These are phyloP conservation scores for Ellobium chinense DNA, from an alignment of 2,888 invertebrate species.

Conservation along the genomic window DNA sequence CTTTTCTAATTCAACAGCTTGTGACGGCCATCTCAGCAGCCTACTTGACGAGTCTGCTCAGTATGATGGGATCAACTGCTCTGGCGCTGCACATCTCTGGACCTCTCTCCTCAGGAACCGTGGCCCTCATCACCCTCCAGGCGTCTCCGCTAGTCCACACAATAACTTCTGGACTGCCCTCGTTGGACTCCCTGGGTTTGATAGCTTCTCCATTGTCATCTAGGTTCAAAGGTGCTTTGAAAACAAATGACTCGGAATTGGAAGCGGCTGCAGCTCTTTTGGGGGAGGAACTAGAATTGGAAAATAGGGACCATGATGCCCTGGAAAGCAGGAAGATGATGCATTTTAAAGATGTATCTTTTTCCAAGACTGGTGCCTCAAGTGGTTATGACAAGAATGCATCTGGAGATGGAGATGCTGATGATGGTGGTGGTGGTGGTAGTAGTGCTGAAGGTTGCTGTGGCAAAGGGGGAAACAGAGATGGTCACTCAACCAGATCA, in stretches of 20 bases:
- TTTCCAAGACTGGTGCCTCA: too few relatives aligned
- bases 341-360: too few relatives aligned
- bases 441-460: neutral
- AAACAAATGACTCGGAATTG: neutral
- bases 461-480: neutral
- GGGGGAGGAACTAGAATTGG: neutral
- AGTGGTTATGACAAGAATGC: neutral
- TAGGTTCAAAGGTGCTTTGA: neutral
- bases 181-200: neutral
- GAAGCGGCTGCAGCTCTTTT: neutral
- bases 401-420: neutral
- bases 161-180: neutral
- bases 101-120: slow-evolving; percentile 51
- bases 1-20: too few relatives aligned
- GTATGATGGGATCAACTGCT: slow-evolving; percentile 83
- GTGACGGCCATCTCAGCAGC: slow-evolving; percentile 83
- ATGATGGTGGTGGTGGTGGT: neutral
- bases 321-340: neutral
- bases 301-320: neutral
- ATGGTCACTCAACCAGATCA: neutral
- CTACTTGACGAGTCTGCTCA: slow-evolving; percentile 83
- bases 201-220: neutral
- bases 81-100: slow-evolving; percentile 61
- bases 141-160: neutral
- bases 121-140: slow-evolving; percentile 42